Percentiles rank a stretch among this genome's conserved stretches.
Evolutionary conservation across 2,888 invertebrate genomes (phyloP).

Genomic region (Metalampra italica): DNA sequence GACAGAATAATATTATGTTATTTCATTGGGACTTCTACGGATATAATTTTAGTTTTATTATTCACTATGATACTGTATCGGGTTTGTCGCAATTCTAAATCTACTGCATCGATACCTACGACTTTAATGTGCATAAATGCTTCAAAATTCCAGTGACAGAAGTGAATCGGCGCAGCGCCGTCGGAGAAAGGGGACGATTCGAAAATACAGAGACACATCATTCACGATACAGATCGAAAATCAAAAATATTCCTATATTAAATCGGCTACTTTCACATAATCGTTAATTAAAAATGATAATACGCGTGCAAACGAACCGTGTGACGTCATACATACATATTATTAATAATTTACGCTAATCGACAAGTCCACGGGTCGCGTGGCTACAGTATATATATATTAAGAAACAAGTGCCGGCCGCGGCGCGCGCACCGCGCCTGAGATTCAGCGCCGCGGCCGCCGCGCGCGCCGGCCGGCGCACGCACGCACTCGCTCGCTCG

Average conservation of each 20-base stretch:
- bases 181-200: conserved; percentile 58
- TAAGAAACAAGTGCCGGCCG: conserved; percentile 22
- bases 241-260: conserved; percentile 73
- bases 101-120: conserved; percentile 67
- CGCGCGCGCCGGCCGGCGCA: conserved; percentile 36
- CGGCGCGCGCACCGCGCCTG: conserved; percentile 45
- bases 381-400: conserved; percentile 7
- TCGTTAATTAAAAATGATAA: conserved; percentile 52
- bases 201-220: conserved; percentile 62
- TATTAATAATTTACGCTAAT: conserved; percentile 41
- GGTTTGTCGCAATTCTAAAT: conserved; percentile 66
- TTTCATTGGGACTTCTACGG: conserved; percentile 67
- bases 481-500: too few relatives aligned
- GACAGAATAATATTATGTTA: conserved; percentile 72
- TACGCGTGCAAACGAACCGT: conserved; percentile 48
- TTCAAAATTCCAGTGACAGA: conserved; percentile 62
- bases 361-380: conserved; percentile 33
- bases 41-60: conserved; percentile 64
- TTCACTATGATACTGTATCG: conserved; percentile 73
- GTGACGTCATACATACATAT: conserved; percentile 24
- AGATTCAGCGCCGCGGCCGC: conserved; percentile 71
- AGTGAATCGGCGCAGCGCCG: conserved; percentile 52
- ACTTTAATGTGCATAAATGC: conserved; percentile 73
- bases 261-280: conserved; percentile 64
- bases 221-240: conserved; percentile 73